Percentiles rank a stretch among this genome's conserved stretches.
Conservation (phyloP, 2,113 vertebrate species). For the Crotalus helleri region DNA sequence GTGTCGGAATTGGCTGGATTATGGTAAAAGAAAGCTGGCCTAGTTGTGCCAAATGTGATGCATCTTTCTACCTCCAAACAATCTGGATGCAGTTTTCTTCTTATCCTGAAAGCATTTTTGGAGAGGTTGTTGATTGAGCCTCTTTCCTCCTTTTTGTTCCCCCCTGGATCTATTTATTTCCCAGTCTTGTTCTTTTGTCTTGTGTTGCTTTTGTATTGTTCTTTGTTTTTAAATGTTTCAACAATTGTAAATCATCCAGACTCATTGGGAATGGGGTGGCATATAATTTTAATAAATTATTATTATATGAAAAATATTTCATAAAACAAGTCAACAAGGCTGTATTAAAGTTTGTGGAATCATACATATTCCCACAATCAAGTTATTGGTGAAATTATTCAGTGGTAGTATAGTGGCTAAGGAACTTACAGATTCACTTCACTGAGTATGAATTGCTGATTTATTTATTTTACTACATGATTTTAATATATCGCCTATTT, state of each 20-base stretch:
- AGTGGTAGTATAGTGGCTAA: too few species aligned
- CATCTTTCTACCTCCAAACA: background rate
- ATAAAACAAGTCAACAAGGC: background rate
- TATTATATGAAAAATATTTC: background rate
- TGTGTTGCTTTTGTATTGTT: background rate
- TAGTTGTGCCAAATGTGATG: background rate
- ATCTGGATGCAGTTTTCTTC: background rate
- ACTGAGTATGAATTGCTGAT: too few species aligned
- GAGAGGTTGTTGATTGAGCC: background rate
- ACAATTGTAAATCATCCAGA: background rate
- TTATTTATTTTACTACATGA: too few species aligned
- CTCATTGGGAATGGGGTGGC: background rate
- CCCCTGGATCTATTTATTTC: background rate
- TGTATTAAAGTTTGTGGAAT: background rate
- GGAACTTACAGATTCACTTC: too few species aligned
- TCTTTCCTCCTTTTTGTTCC: background rate
- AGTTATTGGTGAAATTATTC: background rate
- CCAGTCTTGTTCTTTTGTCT: background rate
- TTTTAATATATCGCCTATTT: too few species aligned
- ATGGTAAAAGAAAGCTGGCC: background rate
- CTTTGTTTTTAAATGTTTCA: background rate
- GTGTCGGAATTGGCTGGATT: background rate
- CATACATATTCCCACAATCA: background rate
- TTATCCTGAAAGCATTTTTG: background rate
- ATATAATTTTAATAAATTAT: background rate